Percentiles rank a stretch among this genome's conserved stretches.
phyloP scores from a whole-genome alignment of 2,113 vertebrate genomes.

The Apus apus region DNA sequence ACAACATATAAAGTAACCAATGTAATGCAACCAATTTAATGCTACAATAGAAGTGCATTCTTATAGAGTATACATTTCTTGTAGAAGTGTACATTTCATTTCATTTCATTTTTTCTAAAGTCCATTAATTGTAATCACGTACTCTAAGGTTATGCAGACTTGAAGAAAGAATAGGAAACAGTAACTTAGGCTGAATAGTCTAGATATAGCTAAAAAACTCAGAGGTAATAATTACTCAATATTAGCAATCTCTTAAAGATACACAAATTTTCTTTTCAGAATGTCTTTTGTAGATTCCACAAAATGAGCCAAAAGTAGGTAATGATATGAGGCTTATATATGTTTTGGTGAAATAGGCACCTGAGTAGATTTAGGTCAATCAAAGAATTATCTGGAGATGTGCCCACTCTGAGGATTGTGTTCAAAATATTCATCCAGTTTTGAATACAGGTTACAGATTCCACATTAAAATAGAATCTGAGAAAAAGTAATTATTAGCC shows the following conservation, averaged over 20 bases:
- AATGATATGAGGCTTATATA: not conserved
- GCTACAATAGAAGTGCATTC: not conserved
- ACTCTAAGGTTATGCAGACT: not conserved
- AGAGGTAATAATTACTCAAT: not conserved
- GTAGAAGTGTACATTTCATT: not conserved
- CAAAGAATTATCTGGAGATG: not conserved
- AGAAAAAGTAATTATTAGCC: not conserved
- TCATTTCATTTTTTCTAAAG: not conserved
- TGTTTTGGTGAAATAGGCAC: not conserved
- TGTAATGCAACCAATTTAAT: not conserved
- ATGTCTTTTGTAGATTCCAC: not conserved
- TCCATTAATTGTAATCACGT: not conserved
- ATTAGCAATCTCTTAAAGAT: not conserved
- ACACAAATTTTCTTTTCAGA: not conserved
- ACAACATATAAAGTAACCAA: not conserved
- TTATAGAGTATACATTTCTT: not conserved
- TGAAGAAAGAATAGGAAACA: not conserved
- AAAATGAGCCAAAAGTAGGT: not conserved
- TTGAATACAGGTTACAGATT: not conserved
- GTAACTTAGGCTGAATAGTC: not conserved
- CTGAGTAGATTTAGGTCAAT: not conserved
- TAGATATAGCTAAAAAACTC: rapidly evolving
- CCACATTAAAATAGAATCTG: not conserved
- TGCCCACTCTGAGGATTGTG: not conserved
- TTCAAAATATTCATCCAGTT: not conserved